A percentile compares a stretch with the other conserved stretches of the same genome.
phyloP scores from a whole-genome alignment of 2,888 invertebrate species.

The Xanthorhoe designata region DNA sequence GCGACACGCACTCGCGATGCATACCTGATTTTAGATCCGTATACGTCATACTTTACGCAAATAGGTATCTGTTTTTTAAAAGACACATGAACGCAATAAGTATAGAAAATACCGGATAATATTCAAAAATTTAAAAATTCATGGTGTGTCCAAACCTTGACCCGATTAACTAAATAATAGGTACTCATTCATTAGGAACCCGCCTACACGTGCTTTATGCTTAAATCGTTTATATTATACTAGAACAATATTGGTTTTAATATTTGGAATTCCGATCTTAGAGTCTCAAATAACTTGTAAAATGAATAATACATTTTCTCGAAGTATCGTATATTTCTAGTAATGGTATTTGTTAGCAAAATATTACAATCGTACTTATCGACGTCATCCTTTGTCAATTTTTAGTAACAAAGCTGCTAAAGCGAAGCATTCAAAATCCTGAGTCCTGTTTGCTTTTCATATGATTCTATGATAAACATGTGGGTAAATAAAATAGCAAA shows the following conservation, averaged over 20 bases:
- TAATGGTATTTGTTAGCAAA: too few relatives aligned
- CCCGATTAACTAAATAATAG: conserved; percentile 48
- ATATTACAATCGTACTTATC: too few relatives aligned
- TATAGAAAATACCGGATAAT: neutral
- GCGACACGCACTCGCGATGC: conserved; percentile 2
- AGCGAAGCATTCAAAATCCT: neutral
- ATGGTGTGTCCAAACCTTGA: conserved; percentile 45
- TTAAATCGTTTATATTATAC: conserved; percentile 4
- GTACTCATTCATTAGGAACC: conserved; percentile 28
- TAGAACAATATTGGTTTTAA: conserved; percentile 33
- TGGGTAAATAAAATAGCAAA: conserved; percentile 21
- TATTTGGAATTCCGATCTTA: conserved; percentile 36
- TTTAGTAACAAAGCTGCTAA: neutral
- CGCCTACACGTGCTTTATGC: conserved; percentile 8
- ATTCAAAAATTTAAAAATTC: conserved; percentile 1
- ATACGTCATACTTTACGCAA: conserved; percentile 20
- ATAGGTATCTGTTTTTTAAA: neutral
- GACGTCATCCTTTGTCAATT: too few relatives aligned
- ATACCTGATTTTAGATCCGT: conserved; percentile 21
- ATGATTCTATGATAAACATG: neutral
- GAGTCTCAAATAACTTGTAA: conserved; percentile 19
- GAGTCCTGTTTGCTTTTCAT: neutral
- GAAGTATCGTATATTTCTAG: neutral
- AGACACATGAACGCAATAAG: too few relatives aligned
- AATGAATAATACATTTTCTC: neutral